Percentiles rank a stretch among this genome's conserved stretches.
These are phyloP conservation scores for Troilus luridus DNA, from an alignment of 2,888 invertebrate species.

Conservation along the genomic window DNA sequence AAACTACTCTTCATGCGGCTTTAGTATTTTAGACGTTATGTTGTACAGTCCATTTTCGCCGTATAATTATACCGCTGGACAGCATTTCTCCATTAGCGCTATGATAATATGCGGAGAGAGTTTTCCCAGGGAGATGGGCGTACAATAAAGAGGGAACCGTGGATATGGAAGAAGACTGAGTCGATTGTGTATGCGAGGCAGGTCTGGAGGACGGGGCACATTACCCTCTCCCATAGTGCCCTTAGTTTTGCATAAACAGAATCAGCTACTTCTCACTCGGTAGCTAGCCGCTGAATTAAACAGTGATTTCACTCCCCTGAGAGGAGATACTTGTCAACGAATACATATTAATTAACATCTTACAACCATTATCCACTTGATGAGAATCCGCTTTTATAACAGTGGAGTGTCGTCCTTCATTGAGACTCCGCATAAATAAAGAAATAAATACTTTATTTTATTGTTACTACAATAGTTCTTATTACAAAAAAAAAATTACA, in stretches of 20 bases:
- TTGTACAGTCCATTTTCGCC: background rate
- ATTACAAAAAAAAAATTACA: too few species aligned
- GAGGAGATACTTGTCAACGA: slow-evolving; percentile 4
- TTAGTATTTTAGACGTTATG: background rate
- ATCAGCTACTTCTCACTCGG: slow-evolving; percentile 35
- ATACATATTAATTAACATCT: slow-evolving; percentile 11
- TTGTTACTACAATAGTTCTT: too few species aligned
- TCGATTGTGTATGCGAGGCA: slow-evolving; percentile 28
- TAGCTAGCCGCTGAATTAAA: slow-evolving; percentile 26
- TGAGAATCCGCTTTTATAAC: background rate
- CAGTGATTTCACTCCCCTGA: slow-evolving; percentile 17
- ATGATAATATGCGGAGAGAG: slow-evolving; percentile 4
- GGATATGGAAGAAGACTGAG: background rate
- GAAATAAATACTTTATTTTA: too few species aligned
- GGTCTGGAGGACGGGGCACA: background rate
- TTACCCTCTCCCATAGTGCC: background rate
- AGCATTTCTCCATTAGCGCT: background rate
- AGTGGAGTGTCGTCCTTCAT: background rate
- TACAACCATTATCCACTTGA: slow-evolving; percentile 6
- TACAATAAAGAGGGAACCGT: slow-evolving; percentile 3
- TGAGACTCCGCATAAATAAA: too few species aligned
- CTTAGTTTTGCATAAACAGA: slow-evolving; percentile 39
- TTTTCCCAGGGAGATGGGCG: background rate
- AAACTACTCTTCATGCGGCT: background rate
- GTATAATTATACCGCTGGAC: background rate